phyloP scores from a whole-genome alignment of 2,797 vertebrate species.

The Siniperca scherzeri region DNA sequence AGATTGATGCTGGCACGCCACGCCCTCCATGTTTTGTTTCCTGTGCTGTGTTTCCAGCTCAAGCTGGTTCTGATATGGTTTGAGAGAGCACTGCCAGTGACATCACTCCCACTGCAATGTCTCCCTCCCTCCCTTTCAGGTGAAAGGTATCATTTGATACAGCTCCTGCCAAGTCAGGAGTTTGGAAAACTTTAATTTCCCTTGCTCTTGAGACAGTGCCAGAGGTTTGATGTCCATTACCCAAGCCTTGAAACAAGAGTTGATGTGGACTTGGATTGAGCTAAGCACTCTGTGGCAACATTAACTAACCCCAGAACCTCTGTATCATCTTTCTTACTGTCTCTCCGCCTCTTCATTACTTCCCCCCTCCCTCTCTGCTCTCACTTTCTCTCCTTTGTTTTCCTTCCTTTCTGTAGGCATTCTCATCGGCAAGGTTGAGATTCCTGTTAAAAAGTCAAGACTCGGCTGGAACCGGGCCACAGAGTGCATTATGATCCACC shows the following conservation, averaged over 20 bases:
- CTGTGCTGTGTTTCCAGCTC: slow-evolving; percentile 54
- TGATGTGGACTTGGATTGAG: slow-evolving; percentile 68
- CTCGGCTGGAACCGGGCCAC: slow-evolving; percentile 78
- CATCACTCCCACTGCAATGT: slow-evolving; percentile 52
- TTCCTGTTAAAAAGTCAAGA: slow-evolving; percentile 70
- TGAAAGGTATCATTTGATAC: slow-evolving; percentile 74
- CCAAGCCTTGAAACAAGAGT: slow-evolving; percentile 69
- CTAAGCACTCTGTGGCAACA: slow-evolving; percentile 62
- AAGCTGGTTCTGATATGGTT: slow-evolving; percentile 52
- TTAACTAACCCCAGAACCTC: slow-evolving; percentile 61
- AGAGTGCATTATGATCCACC: slow-evolving; percentile 79
- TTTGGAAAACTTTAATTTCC: slow-evolving; percentile 79
- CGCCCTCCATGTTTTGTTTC: slow-evolving; percentile 43
- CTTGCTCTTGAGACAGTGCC: slow-evolving; percentile 56
- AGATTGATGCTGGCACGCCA: slow-evolving; percentile 42
- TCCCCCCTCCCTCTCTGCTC: slow-evolving; percentile 31
- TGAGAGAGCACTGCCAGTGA: slow-evolving; percentile 55
- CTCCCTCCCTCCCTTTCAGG: slow-evolving; percentile 55
- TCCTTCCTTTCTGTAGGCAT: slow-evolving; percentile 46
- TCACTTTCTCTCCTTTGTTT: slow-evolving; percentile 59
- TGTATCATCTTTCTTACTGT: slow-evolving; percentile 63
- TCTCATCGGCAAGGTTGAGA: slow-evolving; percentile 67
- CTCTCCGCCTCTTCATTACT: slow-evolving; percentile 42
- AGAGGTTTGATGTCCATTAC: slow-evolving; percentile 80
- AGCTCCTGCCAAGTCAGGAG: slow-evolving; percentile 76